Evolutionary conservation across 1,140 invertebrate genomes (phyloP).

Genomic region (Drosophila asahinai): DNA sequence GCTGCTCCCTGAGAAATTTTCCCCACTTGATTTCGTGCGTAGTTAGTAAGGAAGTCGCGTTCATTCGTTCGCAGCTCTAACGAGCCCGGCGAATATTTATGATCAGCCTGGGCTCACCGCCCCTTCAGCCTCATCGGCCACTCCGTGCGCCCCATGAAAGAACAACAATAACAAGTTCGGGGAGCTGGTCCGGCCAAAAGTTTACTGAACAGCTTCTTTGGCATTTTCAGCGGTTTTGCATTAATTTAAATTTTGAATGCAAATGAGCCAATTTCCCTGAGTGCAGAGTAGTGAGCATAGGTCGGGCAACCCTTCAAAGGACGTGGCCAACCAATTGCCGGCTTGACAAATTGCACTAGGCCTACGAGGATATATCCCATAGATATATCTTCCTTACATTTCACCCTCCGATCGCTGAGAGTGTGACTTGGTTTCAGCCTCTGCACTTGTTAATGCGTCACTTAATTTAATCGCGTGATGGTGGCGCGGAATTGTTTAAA

Average conservation of each 20-base stretch:
- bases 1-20: slow-evolving; percentile 72
- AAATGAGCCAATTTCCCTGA: slow-evolving; percentile 84
- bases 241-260: slow-evolving; percentile 85
- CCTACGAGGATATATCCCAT: slow-evolving; percentile 21
- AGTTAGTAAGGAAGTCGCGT: slow-evolving; percentile 83
- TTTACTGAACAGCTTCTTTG: slow-evolving; percentile 68
- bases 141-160: not conserved
- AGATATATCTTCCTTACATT: slow-evolving; percentile 7
- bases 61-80: slow-evolving; percentile 76
- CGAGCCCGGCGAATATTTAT: slow-evolving; percentile 84
- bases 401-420: slow-evolving; percentile 32
- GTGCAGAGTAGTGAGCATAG: slow-evolving; percentile 67
- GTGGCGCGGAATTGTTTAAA: slow-evolving; percentile 23
- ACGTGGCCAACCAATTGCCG: slow-evolving; percentile 51
- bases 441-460: slow-evolving; percentile 61
- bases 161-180: slow-evolving; percentile 23
- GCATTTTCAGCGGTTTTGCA: slow-evolving; percentile 80
- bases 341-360: slow-evolving; percentile 76
- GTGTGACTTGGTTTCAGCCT: slow-evolving; percentile 57
- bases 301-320: slow-evolving; percentile 59
- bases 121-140: not conserved
- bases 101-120: slow-evolving; percentile 53
- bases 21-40: slow-evolving; percentile 82
- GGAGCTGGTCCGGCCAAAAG: slow-evolving; percentile 56
- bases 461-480: slow-evolving; percentile 67